Evolutionary conservation across 2,888 invertebrate species (phyloP).

Genomic region (Oscheius sp.): DNA sequence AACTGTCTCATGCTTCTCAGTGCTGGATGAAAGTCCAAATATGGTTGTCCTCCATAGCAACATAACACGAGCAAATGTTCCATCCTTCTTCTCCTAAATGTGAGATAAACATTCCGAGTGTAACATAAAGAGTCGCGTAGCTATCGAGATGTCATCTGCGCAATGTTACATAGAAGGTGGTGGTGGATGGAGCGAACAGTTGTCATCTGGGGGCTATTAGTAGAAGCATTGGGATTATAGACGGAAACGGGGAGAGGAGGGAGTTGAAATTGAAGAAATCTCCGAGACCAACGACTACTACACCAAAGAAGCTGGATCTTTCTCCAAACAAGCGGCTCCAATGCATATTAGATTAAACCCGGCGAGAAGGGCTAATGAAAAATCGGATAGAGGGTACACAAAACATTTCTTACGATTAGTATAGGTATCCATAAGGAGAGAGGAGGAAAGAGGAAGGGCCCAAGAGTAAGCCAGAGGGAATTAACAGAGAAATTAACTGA

Average conservation of each 20-base stretch:
- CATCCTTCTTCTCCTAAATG: slow-evolving; percentile 2
- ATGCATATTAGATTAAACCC: slow-evolving; percentile 26
- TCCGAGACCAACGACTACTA: not conserved
- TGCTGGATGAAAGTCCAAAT: slow-evolving; percentile 40
- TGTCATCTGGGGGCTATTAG: too few species aligned
- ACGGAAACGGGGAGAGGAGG: not conserved
- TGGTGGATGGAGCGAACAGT: slow-evolving; percentile 1
- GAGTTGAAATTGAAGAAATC: not conserved
- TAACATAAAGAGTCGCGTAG: not conserved
- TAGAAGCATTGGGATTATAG: too few species aligned
- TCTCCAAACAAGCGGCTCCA: slow-evolving; percentile 1
- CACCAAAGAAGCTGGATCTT: not conserved
- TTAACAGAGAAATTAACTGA: not conserved
- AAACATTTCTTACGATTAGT: not conserved
- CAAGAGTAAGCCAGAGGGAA: not conserved
- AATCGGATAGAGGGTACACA: not conserved
- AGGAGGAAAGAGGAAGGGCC: not conserved
- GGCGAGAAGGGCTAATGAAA: slow-evolving; percentile 9
- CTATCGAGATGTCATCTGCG: not conserved
- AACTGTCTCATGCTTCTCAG: slow-evolving; percentile 12
- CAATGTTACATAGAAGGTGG: slow-evolving; percentile 25
- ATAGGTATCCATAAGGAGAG: not conserved
- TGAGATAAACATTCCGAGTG: not conserved
- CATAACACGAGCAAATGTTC: slow-evolving; percentile 42
- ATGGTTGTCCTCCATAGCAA: slow-evolving; percentile 50